These are phyloP conservation scores for Ichneumoninae sp. DNA, from an alignment of 2,888 invertebrate species.

Conservation along the genomic window DNA sequence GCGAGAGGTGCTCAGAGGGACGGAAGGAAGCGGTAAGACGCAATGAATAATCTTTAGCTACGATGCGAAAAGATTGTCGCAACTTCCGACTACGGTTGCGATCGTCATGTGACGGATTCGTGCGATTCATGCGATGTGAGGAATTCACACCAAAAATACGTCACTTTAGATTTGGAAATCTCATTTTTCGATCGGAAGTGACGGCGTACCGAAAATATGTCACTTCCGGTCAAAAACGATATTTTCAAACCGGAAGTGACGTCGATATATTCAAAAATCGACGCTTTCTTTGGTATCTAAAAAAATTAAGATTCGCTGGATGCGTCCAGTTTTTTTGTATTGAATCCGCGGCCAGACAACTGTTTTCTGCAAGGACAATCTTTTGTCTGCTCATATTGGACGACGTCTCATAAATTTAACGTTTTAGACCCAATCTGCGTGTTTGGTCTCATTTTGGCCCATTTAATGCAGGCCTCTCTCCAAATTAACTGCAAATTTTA, in stretches of 20 bases:
- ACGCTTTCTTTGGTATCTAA: neutral
- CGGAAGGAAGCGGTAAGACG: neutral
- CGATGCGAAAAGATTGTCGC: neutral
- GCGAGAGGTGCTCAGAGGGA: neutral
- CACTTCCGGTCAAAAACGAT: too few relatives aligned
- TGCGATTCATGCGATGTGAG: neutral
- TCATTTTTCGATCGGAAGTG: too few relatives aligned
- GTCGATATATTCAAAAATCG: neutral
- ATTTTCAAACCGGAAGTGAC: too few relatives aligned
- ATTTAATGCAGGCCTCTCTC: neutral
- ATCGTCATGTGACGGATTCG: neutral
- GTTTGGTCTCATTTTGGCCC: neutral
- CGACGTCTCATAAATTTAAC: neutral
- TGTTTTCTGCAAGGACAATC: neutral
- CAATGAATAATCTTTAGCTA: slow-evolving; percentile 20
- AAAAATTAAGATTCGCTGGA: neutral
- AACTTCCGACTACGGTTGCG: neutral
- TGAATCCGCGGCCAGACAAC: neutral
- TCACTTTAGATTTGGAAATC: neutral
- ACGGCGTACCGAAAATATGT: too few relatives aligned
- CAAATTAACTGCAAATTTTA: slow-evolving; percentile 8
- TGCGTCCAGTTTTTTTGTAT: neutral
- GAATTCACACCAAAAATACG: neutral
- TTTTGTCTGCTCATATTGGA: neutral
- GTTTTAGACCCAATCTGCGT: neutral